phyloP scores from a whole-genome alignment of 2,888 invertebrate species.

The Brachypterus glaber region DNA sequence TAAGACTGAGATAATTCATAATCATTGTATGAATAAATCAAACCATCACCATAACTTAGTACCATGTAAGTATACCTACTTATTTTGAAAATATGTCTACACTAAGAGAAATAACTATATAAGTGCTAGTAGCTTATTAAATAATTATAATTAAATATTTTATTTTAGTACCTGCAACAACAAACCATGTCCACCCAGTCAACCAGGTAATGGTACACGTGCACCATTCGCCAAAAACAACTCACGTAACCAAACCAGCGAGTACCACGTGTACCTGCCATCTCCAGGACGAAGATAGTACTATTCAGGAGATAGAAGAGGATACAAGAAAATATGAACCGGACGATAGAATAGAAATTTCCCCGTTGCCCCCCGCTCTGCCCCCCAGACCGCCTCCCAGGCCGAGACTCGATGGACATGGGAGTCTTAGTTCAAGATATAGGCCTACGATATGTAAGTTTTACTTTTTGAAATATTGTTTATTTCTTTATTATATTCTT shows the following conservation, averaged over 20 bases:
- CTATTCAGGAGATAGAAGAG: constrained; percentile 10
- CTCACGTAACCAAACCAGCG: constrained; percentile 24
- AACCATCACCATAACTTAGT: constrained; percentile 22
- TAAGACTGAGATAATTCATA: constrained; percentile 29
- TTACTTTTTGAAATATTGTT: too few relatives aligned
- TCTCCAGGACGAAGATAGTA: constrained; percentile 23
- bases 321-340: constrained; percentile 33
- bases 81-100: too few relatives aligned
- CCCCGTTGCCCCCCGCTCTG: constrained; percentile 40
- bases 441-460: constrained; percentile 31
- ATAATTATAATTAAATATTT: too few relatives aligned
- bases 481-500: too few relatives aligned
- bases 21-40: constrained; percentile 20
- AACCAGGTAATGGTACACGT: constrained; percentile 28
- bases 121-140: too few relatives aligned
- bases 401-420: constrained; percentile 35
- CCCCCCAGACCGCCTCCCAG: constrained; percentile 42
- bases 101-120: too few relatives aligned
- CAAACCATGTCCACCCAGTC: constrained; percentile 29
- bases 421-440: constrained; percentile 33
- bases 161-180: too few relatives aligned
- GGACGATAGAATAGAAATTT: constrained; percentile 40
- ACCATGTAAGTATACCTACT: too few relatives aligned
- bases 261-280: constrained; percentile 35
- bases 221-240: constrained; percentile 32